phyloP scores from a whole-genome alignment of 2,888 invertebrate species.

The Lepidocyrtoides sp. region DNA sequence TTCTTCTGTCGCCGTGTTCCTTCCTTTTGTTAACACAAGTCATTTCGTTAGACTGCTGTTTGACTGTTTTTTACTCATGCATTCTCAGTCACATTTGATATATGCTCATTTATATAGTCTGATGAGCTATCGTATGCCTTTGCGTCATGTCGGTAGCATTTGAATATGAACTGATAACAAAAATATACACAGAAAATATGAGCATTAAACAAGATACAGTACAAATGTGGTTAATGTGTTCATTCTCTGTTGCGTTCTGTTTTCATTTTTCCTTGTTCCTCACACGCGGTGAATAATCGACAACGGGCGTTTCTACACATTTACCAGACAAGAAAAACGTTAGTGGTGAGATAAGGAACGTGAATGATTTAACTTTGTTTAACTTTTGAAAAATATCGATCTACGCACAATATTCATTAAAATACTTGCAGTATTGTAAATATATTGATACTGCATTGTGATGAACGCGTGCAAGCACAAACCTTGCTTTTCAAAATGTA shows the following conservation, averaged over 20 bases:
- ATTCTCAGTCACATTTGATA: too few relatives aligned
- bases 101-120: too few relatives aligned
- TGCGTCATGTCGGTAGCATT: background rate
- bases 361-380: conserved; percentile 18
- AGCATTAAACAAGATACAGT: background rate
- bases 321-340: background rate
- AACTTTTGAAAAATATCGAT: background rate
- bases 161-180: background rate
- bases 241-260: background rate
- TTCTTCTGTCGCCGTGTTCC: conserved; percentile 22
- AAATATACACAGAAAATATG: background rate
- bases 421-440: too few relatives aligned
- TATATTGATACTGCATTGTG: too few relatives aligned
- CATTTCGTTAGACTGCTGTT: background rate
- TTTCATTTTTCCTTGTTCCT: background rate
- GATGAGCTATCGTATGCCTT: too few relatives aligned
- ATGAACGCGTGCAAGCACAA: background rate
- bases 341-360: conserved; percentile 41
- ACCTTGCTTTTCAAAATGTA: too few relatives aligned
- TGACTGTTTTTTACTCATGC: too few relatives aligned
- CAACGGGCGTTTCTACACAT: conserved; percentile 62
- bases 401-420: background rate
- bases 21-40: background rate
- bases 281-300: conserved; percentile 44
- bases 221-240: conserved; percentile 9